Evolutionary conservation across 1,140 invertebrate genomes (phyloP), one percentile per base, ranked within the genome.

Genomic region (Macrocentrus cingulum): DNA sequence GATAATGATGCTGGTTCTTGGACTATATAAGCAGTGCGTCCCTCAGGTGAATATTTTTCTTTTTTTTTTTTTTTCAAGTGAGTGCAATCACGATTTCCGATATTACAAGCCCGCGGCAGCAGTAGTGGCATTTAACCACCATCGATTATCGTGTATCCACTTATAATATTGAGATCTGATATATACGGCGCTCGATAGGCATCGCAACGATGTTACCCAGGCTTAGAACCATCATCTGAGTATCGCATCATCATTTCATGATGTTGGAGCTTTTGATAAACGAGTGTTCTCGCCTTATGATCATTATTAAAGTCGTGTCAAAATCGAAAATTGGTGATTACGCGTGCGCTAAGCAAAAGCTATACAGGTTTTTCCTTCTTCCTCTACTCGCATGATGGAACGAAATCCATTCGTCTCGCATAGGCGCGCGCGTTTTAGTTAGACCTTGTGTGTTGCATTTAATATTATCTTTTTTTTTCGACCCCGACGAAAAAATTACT

Each of bases 351-450:
- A 29, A 5, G 2, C 13, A 39, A 32, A 18, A 8, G 13, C 18
- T n/a, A 20, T 11, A 51, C 29, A 1, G 15, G 56, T 59, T 52
- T 18, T 37, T 32, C 29, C 41, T 39, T 25, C 57, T 42, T 51
- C 58, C 42, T 57, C 56, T 54, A 32, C 25, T 4, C 29, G 61
- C 48, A 41, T 60, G 59, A 65, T 65, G 65, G 68, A 66, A 65
- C 63, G 65, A 68, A 70, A 70, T 68, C 59, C 69, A 70, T 70
- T 71, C 68, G 69, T 67, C 69, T 67, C 65, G 65, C 63, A 59
- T 60, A 58, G 39, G 22, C 56, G 19, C 42, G 48, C 60, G 56
- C 51, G 46, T 51, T 49, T 51, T 34, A 66, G 69, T n/a, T n/a
- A 66, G 60, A 59, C 64, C 62, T 66, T 65, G 58, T 54, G 58